Evolutionary conservation across 2,113 vertebrate genomes (phyloP).

Genomic region (Cacatua alba): DNA sequence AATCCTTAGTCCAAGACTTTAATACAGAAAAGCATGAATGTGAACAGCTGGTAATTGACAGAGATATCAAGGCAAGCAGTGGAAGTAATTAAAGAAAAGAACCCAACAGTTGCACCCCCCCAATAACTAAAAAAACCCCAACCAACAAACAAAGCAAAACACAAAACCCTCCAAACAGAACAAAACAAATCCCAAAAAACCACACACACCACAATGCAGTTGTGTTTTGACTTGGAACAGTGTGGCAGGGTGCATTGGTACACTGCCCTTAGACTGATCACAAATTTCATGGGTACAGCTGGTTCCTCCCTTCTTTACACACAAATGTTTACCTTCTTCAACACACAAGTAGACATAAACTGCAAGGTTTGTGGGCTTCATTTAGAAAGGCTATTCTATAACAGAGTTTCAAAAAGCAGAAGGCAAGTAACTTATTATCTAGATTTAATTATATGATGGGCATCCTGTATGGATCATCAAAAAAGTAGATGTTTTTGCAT

Average conservation of each 20-base stretch:
- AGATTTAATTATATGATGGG: neutral
- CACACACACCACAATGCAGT: neutral
- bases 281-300: neutral
- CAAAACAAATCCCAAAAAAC: neutral
- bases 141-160: neutral
- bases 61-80: neutral
- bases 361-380: neutral
- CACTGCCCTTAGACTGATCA: neutral
- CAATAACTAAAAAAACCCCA: neutral
- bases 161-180: neutral
- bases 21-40: neutral
- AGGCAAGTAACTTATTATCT: neutral
- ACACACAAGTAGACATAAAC: neutral
- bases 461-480: neutral
- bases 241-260: neutral
- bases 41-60: neutral
- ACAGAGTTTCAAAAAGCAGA: neutral
- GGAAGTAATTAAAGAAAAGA: neutral
- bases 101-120: neutral
- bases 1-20: neutral
- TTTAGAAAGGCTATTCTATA: neutral
- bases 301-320: neutral
- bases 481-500: neutral
- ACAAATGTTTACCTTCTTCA: neutral
- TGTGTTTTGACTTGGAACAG: neutral